phyloP scores from a whole-genome alignment of 1,140 invertebrate species.

The Dolichoris vasculosae region DNA sequence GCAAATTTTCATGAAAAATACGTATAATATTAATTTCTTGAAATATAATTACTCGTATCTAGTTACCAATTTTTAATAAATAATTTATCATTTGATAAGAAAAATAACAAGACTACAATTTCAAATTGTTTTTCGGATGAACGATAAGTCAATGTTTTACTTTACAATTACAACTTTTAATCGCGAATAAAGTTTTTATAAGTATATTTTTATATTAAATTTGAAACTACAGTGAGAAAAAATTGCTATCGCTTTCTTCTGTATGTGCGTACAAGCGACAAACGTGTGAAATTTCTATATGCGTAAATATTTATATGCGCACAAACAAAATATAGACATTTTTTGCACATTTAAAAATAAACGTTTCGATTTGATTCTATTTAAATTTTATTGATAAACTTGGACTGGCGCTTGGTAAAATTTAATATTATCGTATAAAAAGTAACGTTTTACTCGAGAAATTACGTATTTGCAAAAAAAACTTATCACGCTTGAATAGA shows the following conservation, averaged over 20 bases:
- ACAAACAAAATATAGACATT: no score
- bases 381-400: background rate
- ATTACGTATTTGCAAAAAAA: background rate
- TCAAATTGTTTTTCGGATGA: background rate
- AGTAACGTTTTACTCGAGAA: background rate
- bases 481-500: background rate
- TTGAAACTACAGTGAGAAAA: no score
- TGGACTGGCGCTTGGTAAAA: background rate
- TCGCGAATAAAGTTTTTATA: background rate
- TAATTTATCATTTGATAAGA: background rate
- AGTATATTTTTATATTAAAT: no score
- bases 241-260: no score
- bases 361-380: background rate
- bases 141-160: background rate
- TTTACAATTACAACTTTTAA: background rate
- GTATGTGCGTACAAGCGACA: no score
- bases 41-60: background rate
- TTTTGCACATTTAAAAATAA: background rate
- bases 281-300: no score
- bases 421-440: background rate
- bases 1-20: background rate
- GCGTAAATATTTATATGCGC: no score
- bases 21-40: background rate
- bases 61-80: background rate
- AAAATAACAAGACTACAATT: slow-evolving; percentile 8